Evolutionary conservation across 2,797 vertebrate species (phyloP).

Genomic region (Pteronotus mesoamericanus): DNA sequence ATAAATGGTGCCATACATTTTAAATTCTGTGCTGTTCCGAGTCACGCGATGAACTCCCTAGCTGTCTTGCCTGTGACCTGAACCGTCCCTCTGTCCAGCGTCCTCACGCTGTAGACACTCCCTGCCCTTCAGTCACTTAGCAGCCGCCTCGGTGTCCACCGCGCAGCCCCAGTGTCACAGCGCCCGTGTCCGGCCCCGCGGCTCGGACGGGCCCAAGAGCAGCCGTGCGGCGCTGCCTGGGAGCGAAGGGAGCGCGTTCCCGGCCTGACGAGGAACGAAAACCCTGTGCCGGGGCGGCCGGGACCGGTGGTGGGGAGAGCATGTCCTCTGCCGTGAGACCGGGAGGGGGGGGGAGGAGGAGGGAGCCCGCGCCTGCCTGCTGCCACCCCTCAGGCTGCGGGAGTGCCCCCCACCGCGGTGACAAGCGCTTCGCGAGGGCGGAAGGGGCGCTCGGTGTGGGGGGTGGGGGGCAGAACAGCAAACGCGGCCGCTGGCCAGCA

Average conservation of each 20-base stretch:
- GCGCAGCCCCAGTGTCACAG: rapidly evolving
- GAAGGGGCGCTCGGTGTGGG: not conserved
- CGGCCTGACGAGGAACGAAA: no score
- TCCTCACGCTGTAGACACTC: not conserved
- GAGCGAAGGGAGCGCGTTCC: not conserved
- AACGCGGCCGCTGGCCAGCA: not conserved
- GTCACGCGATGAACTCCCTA: not conserved
- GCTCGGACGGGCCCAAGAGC: no score
- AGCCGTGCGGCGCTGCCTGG: not conserved
- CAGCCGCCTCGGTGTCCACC: not conserved
- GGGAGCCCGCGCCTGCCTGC: not conserved
- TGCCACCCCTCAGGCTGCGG: not conserved
- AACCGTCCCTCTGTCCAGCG: not conserved
- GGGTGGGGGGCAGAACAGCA: not conserved
- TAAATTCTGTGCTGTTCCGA: not conserved
- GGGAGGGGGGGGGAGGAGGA: not conserved
- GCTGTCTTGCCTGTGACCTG: not conserved
- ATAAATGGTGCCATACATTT: not conserved
- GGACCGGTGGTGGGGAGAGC: no score
- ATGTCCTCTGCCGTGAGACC: not conserved
- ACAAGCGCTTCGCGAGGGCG: not conserved
- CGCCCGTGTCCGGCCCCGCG: not conserved
- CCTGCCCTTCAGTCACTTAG: not conserved
- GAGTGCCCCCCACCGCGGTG: not conserved
- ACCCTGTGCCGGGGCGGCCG: not conserved